Evolutionary conservation across 2,113 vertebrate genomes (phyloP), one percentile per base, ranked within the genome.

Genomic region (Malurus alboscapulatus): DNA sequence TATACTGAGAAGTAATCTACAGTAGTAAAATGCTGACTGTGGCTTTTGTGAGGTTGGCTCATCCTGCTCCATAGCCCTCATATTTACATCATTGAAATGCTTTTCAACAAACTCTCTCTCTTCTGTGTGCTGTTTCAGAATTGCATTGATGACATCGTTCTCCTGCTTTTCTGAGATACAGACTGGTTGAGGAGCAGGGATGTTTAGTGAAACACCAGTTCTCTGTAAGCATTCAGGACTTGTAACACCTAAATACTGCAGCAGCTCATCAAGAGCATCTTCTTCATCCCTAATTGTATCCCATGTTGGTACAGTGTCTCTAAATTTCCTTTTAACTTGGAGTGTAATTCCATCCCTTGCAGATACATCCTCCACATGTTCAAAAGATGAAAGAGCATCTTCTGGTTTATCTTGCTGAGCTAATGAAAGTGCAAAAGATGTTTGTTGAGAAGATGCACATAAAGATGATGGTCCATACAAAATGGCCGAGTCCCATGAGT

Each of bases 91-190:
- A 97, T 98, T 98, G 65, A 98, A 98, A 96, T 98, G 98, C 65
- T 98, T 98, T 80, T 98, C 96, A 90, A 98, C 98, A 90, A 99
- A 99, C 92, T 99, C 99, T 96, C 96, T 98, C 97, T 99, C 99
- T 57, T 99, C 99, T 10, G 98, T 98, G 85, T 98, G 97, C 96
- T 99, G 99, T 95, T 99, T 99, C 95, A 99, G 98, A 96, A 99
- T 98, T 94, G 99, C 99, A 88, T 99, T 99, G 96, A 99, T 99
- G 88, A 99, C 99, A 61, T 99, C 99, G 1, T 99, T 99, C 97
- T 99, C 99, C 94, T 99, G 99, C 96, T 99, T 99, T 96, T 99
- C 99, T 40, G 99, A 99, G 87, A 99, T 98, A 76, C 99, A 99
- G 27, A 97, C 96, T 62, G 99, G 99, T 54, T 98, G 99, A 57